Base-by-base conservation (phyloP, 2,888 invertebrate genomes). In the Tachystola acroxantha region DNA sequence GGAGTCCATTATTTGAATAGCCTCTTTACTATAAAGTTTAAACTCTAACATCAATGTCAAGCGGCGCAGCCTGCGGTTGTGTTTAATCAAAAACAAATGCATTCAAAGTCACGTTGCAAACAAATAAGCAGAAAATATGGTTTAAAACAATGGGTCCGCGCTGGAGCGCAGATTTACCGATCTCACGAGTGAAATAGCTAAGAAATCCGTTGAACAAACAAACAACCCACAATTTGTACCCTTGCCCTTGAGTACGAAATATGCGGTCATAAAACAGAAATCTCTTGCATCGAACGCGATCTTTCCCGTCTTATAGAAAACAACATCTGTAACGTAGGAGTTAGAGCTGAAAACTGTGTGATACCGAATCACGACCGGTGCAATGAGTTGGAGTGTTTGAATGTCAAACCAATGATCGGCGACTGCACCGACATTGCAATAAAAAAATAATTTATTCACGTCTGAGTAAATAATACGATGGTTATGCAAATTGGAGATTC, bases 381-480 rank as follows among this genome's bases (percentile, higher is more conserved):
- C 84, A 84, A 78, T 76, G 76, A 77, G 73, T 77, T 71, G 81
- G 82, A 73, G 74, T 60, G 77, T 81, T 79, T 86, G 85, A 86
- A 86, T 81, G 86, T 86, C 86, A 86, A 85, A 86, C 80, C 79
- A 86, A 86, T 86, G 79, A 84, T 81, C 79, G 27, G 10, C 69
- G 67, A 54, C 57, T 76, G 69, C 76, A 71, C 74, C 66, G 72
- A 72, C 75, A 70, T 54, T 66, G 75, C 77, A 81, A 84, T 86
- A 84, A 85, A 85, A 80, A 78, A 74, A 82, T 81, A 78, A 82
- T 82, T 78, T 79, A 82, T 84, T 76, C 74, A 70, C 63, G 71
- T 81, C 77, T 64, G 76, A 56, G 77, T 79, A 80, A 81, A 84
- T 74, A 81, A 73, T 63, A 66, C 74, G 76, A 75, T 72, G 66